A percentile compares a stretch with the other conserved stretches of the same genome.
Conservation (phyloP, 1,140 invertebrate genomes). For the Hylyphantes graminicola region DNA sequence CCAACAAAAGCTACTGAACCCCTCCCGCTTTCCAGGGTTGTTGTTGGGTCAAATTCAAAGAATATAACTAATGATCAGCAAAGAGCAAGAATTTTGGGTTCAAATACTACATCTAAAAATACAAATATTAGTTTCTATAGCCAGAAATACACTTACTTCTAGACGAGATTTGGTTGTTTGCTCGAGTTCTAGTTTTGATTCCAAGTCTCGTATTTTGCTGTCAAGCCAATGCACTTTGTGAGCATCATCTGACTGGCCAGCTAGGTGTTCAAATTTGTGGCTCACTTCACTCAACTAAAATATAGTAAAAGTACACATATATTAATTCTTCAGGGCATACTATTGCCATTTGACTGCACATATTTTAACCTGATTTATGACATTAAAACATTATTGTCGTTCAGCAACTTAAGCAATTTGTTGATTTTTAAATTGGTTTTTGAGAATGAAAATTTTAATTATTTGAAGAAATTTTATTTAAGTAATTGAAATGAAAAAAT, state of each 20-base stretch:
- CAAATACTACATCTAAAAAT: too few species aligned
- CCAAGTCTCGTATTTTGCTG: conserved; percentile 85
- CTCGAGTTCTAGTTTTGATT: conserved; percentile 89
- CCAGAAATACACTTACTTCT: conserved; percentile 69
- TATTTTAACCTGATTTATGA: neutral
- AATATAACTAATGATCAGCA: too few species aligned
- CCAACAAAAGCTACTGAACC: too few species aligned
- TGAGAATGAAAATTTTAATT: too few species aligned
- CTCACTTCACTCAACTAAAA: conserved; percentile 76
- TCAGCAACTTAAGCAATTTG: too few species aligned
- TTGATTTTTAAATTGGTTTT: too few species aligned
- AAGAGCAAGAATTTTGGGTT: too few species aligned
- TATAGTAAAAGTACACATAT: neutral
- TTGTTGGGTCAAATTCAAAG: too few species aligned
- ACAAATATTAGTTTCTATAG: too few species aligned
- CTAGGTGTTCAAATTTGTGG: conserved; percentile 80
- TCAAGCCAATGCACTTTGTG: conserved; percentile 78
- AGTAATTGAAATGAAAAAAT: too few species aligned
- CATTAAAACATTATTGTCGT: neutral
- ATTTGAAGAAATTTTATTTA: too few species aligned
- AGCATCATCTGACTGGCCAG: conserved; percentile 81
- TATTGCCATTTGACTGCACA: neutral
- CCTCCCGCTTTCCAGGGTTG: too few species aligned
- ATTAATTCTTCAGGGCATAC: neutral
- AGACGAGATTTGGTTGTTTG: conserved; percentile 83